phyloP scores from a whole-genome alignment of 2,888 invertebrate genomes.

The Phalera bucephala region DNA sequence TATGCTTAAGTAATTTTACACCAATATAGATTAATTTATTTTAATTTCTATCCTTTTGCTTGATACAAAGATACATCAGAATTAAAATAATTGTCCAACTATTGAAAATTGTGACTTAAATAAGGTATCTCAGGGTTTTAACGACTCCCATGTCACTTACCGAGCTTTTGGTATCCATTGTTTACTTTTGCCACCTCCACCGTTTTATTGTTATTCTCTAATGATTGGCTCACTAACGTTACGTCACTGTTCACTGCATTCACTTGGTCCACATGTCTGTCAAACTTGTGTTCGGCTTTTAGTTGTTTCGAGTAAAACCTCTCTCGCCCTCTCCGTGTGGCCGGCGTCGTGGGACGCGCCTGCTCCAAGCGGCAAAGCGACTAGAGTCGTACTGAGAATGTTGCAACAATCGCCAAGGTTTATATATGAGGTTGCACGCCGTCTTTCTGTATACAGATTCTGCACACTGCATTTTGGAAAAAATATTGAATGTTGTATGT shows the following conservation, averaged over 20 bases:
- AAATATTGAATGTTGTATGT: too few relatives aligned
- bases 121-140: slow-evolving; percentile 29
- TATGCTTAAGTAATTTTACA: too few relatives aligned
- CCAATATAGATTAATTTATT: too few relatives aligned
- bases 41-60: too few relatives aligned
- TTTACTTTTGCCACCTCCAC: slow-evolving; percentile 52
- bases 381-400: slow-evolving; percentile 83
- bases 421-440: slow-evolving; percentile 76
- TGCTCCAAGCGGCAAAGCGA: slow-evolving; percentile 83
- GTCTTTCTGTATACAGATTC: slow-evolving; percentile 47
- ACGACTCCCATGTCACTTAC: slow-evolving; percentile 56
- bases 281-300: slow-evolving; percentile 50
- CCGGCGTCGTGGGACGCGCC: slow-evolving; percentile 72
- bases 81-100: too few relatives aligned
- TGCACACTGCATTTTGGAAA: slow-evolving; percentile 28
- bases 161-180: slow-evolving; percentile 77
- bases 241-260: slow-evolving; percentile 79
- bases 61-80: too few relatives aligned
- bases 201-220: slow-evolving; percentile 44
- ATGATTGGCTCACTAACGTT: slow-evolving; percentile 61
- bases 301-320: slow-evolving; percentile 58
- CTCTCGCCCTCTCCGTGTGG: slow-evolving; percentile 83
- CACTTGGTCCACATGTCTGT: slow-evolving; percentile 76
- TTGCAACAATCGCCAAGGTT: slow-evolving; percentile 77
- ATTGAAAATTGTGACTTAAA: slow-evolving; percentile 11